phyloP scores from a whole-genome alignment of 2,797 vertebrate genomes.

The Urosaurus nigricauda region DNA sequence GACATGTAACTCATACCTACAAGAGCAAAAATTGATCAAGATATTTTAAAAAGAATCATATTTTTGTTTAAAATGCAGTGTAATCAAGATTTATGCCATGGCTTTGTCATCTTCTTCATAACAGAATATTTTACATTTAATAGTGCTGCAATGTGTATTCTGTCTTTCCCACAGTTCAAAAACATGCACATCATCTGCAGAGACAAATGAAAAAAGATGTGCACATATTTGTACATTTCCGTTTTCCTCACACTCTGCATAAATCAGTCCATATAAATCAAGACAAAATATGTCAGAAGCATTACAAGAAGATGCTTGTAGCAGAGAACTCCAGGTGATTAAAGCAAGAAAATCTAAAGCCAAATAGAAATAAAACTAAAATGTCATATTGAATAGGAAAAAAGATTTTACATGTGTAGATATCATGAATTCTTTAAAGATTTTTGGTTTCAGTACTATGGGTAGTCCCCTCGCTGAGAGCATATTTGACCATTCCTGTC shows the following conservation, averaged over 20 bases:
- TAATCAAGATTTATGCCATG: neutral
- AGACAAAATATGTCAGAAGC: too few species aligned
- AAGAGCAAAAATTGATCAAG: neutral
- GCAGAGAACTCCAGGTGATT: too few species aligned
- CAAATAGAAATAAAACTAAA: neutral
- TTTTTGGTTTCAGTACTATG: too few species aligned
- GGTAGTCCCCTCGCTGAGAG: too few species aligned
- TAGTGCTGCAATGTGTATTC: neutral
- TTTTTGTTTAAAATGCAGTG: neutral
- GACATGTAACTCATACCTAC: neutral
- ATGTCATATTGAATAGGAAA: neutral
- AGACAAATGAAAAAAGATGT: neutral
- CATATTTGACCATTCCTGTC: too few species aligned
- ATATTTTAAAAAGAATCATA: neutral
- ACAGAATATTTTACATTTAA: slow-evolving; percentile 5
- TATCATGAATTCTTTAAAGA: neutral
- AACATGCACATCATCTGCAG: neutral
- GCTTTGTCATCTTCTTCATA: neutral
- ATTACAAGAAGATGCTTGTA: too few species aligned
- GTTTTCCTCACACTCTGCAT: too few species aligned
- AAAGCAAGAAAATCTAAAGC: neutral
- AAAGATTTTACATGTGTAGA: neutral
- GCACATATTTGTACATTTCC: neutral
- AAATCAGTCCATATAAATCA: too few species aligned
- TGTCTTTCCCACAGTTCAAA: neutral